Percentiles rank a stretch among this genome's conserved stretches.
phyloP scores from a whole-genome alignment of 2,797 vertebrate species.

The Rhincodon typus region DNA sequence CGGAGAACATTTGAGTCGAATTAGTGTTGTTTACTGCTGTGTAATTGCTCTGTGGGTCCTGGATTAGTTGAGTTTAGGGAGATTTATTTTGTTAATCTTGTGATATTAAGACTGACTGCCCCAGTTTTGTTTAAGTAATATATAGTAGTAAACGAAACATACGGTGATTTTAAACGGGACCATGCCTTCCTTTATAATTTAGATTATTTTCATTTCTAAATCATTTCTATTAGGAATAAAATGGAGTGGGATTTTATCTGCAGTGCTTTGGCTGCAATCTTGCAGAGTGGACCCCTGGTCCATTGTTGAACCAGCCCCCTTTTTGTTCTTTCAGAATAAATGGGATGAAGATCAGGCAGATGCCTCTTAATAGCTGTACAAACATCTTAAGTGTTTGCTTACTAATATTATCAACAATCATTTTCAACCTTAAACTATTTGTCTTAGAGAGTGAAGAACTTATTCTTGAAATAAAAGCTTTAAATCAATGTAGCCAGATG shows the following conservation, averaged over 20 bases:
- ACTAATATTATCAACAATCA: neutral
- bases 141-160: conserved; percentile 30
- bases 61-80: conserved; percentile 46
- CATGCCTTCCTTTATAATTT: neutral
- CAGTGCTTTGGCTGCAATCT: neutral
- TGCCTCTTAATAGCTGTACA: neutral
- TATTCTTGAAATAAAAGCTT: conserved; percentile 3
- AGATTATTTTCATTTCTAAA: neutral
- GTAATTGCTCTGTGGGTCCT: conserved; percentile 49
- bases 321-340: neutral
- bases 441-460: neutral
- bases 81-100: conserved; percentile 49
- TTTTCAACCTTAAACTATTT: neutral
- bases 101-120: conserved; percentile 49
- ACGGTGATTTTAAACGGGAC: neutral
- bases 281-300: no score
- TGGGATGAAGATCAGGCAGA: neutral
- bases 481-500: neutral
- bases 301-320: neutral
- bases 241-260: neutral
- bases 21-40: conserved; percentile 52
- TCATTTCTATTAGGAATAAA: neutral
- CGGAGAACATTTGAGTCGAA: conserved; percentile 52
- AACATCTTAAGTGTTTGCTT: neutral
- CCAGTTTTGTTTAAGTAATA: conserved; percentile 47